Base-by-base conservation (phyloP, 2,113 vertebrate species). In the Nestor notabilis region DNA sequence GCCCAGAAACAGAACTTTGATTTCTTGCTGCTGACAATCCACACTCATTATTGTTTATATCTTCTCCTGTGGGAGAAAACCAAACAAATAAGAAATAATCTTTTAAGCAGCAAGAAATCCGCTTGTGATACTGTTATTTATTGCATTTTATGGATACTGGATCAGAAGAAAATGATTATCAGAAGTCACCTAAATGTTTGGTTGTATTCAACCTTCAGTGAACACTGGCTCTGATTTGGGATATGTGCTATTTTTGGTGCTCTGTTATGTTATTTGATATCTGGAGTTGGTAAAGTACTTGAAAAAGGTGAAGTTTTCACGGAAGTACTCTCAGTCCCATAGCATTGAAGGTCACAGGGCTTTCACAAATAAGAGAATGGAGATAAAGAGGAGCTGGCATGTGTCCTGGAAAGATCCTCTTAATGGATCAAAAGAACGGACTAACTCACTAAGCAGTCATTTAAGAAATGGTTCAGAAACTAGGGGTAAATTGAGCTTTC, bases 201-300 rank as follows among this genome's bases (percentile, higher is more conserved):
- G 50, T 27, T 80, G 66, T 53, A 27, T 88, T 83, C 75, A 94
- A 75, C 21, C 31, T 19, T 83, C 68, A 64, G n/a, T 78, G 81
- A 90, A 71, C 0, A 0, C 11, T 7, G 1, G 13, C 61, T 92
- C 60, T 88, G 69, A 60, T 87, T n/a, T 75, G 50, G 65, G 39
- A 76, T 1, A 63, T 11, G 1, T 56, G 44, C 33, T 92, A 79
- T 92, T 95, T 93, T 61, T 81, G 43, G 52, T 83, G 35, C 52
- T 71, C 69, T 92, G 72, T 93, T 83, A 23, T 86, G 88, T n/a
- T 93, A 94, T 93, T 87, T 64, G 72, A 93, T 91, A 95, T 53
- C 44, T 49, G 43, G 56, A 68, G 33, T 35, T 79, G 19, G 33
- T 75, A 64, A 94, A 89, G 72, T 64, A 83, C 72, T 90, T 89